These are phyloP conservation scores for Epinotia nisella DNA, from an alignment of 2,888 invertebrate genomes.

Conservation along the genomic window DNA sequence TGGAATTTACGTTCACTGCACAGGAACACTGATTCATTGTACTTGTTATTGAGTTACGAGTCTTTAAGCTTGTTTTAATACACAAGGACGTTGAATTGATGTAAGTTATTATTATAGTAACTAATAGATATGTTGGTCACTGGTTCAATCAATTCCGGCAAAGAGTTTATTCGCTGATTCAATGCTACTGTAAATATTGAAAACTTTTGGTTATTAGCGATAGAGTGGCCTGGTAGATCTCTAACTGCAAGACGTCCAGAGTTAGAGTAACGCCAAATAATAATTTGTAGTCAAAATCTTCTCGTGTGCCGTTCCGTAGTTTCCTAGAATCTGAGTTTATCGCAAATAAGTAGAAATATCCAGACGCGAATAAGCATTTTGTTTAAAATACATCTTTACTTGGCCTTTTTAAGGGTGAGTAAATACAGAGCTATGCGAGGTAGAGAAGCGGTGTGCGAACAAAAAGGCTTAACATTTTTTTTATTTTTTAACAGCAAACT, in stretches of 20 bases:
- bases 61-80: constrained; percentile 1
- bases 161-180: constrained; percentile 10
- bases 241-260: background rate
- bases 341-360: background rate
- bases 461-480: no score
- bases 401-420: no score
- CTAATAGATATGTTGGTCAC: constrained; percentile 31
- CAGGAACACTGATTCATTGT: constrained; percentile 40
- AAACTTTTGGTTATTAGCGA: background rate
- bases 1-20: constrained; percentile 22
- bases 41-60: constrained; percentile 14
- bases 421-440: no score
- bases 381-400: no score
- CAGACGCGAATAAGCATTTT: background rate
- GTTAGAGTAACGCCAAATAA: background rate
- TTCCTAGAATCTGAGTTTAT: background rate
- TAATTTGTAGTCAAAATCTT: background rate
- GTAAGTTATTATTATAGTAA: background rate
- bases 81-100: background rate
- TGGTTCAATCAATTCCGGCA: constrained; percentile 35
- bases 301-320: background rate
- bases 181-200: constrained; percentile 23
- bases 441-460: no score
- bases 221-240: background rate
- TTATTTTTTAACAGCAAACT: no score